Conservation (phyloP, 2,113 vertebrate genomes). For the Anguilla rostrata region DNA sequence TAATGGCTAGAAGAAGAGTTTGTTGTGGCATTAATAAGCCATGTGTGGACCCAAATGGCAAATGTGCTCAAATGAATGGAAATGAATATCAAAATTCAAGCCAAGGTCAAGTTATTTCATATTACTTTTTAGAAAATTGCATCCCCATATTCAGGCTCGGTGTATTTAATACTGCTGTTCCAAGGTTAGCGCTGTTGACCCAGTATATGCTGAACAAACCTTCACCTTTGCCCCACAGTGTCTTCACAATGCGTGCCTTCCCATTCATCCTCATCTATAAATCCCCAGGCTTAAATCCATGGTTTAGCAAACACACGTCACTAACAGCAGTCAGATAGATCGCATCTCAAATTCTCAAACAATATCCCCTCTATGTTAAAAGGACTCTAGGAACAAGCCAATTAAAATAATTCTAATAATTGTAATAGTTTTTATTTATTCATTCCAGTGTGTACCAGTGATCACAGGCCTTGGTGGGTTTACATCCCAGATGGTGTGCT, state of each 20-base stretch:
- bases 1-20: too few relatives aligned
- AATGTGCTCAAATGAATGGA: too few relatives aligned
- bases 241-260: background rate
- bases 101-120: too few relatives aligned
- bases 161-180: background rate
- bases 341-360: background rate
- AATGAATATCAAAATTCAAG: too few relatives aligned
- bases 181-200: background rate
- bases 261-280: background rate
- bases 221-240: background rate
- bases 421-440: background rate
- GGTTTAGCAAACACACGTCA: background rate
- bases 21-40: too few relatives aligned
- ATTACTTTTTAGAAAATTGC: background rate
- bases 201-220: background rate
- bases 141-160: background rate
- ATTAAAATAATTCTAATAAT: background rate
- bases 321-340: background rate
- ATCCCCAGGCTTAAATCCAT: background rate
- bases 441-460: background rate
- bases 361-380: background rate
- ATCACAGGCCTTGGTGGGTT: background rate
- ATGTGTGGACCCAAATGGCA: too few relatives aligned
- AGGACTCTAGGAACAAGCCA: background rate
- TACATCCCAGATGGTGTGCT: background rate